Percentiles rank a stretch among this genome's conserved stretches.
phyloP scores from a whole-genome alignment of 2,113 vertebrate species.

The Urocitellus parryii region DNA sequence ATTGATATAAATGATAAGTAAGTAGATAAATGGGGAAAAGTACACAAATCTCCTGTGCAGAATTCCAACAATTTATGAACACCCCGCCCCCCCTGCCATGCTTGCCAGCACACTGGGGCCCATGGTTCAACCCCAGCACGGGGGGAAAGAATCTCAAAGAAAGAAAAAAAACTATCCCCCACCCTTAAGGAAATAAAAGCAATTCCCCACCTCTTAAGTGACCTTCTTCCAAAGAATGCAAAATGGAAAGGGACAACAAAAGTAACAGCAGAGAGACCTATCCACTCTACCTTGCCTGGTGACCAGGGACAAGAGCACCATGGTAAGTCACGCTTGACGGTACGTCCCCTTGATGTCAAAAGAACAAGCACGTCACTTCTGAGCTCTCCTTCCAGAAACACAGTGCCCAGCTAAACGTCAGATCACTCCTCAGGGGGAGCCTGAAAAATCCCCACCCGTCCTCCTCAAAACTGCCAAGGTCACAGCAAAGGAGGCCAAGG shows the following conservation, averaged over 20 bases:
- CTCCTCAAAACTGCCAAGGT: background rate
- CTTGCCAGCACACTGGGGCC: background rate
- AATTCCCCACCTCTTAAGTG: background rate
- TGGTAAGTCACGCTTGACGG: rapidly evolving
- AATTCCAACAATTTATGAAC: background rate
- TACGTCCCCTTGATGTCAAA: rapidly evolving
- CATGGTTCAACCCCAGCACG: background rate
- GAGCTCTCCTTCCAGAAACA: background rate
- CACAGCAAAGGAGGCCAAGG: background rate
- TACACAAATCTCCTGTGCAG: background rate
- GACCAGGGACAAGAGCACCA: background rate
- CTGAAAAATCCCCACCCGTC: background rate
- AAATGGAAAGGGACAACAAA: background rate
- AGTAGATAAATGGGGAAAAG: background rate
- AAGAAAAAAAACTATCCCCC: background rate
- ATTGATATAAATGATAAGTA: background rate
- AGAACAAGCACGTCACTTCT: background rate
- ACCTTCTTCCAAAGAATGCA: background rate
- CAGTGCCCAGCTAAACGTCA: background rate
- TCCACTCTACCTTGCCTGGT: background rate
- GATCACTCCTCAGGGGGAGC: background rate
- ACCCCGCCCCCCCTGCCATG: no score
- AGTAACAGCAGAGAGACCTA: background rate
- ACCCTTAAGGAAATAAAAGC: background rate
- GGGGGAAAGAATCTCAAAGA: background rate